Evolutionary conservation across 1,140 invertebrate species (phyloP), one percentile per base, ranked within the genome.

Genomic region (Nephila pilipes): DNA sequence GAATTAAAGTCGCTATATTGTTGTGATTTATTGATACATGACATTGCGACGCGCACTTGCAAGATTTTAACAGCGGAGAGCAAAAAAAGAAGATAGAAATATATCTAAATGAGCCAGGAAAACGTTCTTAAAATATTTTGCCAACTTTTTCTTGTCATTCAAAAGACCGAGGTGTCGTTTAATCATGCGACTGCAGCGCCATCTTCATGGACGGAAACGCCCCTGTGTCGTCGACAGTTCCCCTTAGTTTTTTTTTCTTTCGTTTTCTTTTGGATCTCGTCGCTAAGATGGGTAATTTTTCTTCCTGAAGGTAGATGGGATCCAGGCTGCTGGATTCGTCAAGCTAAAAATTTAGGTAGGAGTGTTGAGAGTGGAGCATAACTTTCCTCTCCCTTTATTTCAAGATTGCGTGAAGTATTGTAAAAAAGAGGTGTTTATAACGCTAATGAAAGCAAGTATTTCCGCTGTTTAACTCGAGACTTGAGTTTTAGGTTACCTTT

Each of bases 11-110:
- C 55, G 55, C 69, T 63, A 46, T 63, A 79, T 32, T 20, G 57
- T 46, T 25, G 65, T 90, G 87, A 90, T 90, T 90, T 90, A 90
- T 90, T 79, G 87, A 90, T 79, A 90, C 87, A 90, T 57, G 87
- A 90, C 87, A 79, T 46, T 38, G 55, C 55, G 54, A 63, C 87
- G 69, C 80, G 83, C 54, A 90, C 87, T 90, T 55, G 36, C 36
- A 32, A 90, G 65, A 79, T 75, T 90, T 90, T 79, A 75, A 88
- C 85, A 88, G n/a, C 58, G 22, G 38, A n/a, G 54, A 46, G 1
- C 0, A 46, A 46, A 46, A 6, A 46, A 46, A 46, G 46, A 46
- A 46, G 46, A 10, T 46, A 46, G 46, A 46, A 46, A 46, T 46
- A 46, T 46, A 46, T 46, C 46, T 69, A 90, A 90, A 55, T 55